A percentile compares a stretch with the other conserved stretches of the same genome.
Evolutionary conservation across 2,797 vertebrate species (phyloP).

Genomic region (Anniella stebbinsi): DNA sequence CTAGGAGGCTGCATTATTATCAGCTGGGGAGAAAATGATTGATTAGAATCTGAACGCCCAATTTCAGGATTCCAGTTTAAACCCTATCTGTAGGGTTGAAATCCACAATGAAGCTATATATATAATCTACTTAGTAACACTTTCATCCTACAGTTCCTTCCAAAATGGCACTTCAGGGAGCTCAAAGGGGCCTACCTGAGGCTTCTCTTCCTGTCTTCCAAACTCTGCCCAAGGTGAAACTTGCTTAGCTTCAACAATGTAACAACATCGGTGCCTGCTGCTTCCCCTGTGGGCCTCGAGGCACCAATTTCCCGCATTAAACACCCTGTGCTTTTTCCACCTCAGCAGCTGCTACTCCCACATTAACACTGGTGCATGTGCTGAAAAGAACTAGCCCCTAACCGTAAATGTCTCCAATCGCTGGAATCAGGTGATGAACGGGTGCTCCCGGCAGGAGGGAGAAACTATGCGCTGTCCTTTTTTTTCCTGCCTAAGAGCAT

Average conservation of each 20-base stretch:
- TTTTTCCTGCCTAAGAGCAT: not conserved
- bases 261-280: slow-evolving; percentile 2
- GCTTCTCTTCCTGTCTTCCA: not conserved
- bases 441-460: not conserved
- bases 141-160: not conserved
- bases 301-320: slow-evolving; percentile 21
- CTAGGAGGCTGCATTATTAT: not conserved
- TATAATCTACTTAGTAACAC: not conserved
- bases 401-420: not conserved
- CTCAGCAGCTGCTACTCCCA: slow-evolving; percentile 5
- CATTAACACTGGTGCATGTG: slow-evolving; percentile 10
- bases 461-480: no score
- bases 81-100: not conserved
- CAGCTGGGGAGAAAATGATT: not conserved
- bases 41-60: not conserved
- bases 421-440: not conserved
- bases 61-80: not conserved
- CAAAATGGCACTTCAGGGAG: not conserved
- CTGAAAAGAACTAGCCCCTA: not conserved
- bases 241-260: slow-evolving; percentile 15
- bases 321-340: slow-evolving; percentile 9
- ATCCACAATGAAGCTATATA: not conserved
- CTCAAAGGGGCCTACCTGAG: not conserved
- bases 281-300: slow-evolving; percentile 5
- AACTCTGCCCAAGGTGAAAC: slow-evolving; percentile 21